phyloP scores from a whole-genome alignment of 2,797 vertebrate species.

The Xiphorhynchus erythropygius region DNA sequence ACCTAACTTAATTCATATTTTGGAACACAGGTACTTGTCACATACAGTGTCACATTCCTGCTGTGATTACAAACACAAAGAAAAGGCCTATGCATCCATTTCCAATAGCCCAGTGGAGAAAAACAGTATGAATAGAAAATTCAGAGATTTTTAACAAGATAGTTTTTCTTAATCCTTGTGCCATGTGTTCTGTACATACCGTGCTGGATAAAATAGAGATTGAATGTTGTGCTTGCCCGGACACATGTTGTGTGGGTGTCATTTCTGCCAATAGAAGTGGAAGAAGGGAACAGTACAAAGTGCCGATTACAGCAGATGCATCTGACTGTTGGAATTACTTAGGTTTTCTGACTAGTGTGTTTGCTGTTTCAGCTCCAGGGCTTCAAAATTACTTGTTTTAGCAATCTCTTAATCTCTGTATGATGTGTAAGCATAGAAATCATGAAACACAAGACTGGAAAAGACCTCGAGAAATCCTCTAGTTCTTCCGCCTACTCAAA shows the following conservation, averaged over 20 bases:
- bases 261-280: constrained; percentile 48
- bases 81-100: not conserved
- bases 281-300: constrained; percentile 42
- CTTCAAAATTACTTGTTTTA: constrained; percentile 42
- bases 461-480: constrained; percentile 46
- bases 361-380: constrained; percentile 17
- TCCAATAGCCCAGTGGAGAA: not conserved
- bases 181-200: constrained; percentile 33
- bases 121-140: not conserved
- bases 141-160: not conserved
- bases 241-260: constrained; percentile 65
- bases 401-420: constrained; percentile 7
- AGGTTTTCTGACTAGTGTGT: not conserved
- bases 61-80: not conserved
- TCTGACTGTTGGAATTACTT: constrained; percentile 14
- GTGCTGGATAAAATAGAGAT: constrained; percentile 26
- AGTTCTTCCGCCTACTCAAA: constrained; percentile 36
- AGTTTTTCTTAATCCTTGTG: not conserved
- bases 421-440: not conserved
- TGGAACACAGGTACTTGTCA: not conserved
- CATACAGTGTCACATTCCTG: not conserved
- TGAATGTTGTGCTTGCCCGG: constrained; percentile 16
- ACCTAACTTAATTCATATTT: not conserved
- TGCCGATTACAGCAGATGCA: constrained; percentile 20
- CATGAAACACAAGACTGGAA: not conserved